A percentile compares a stretch with the other conserved stretches of the same genome.
Evolutionary conservation across 2,113 vertebrate species (phyloP).

Genomic region (Axis porcinus): DNA sequence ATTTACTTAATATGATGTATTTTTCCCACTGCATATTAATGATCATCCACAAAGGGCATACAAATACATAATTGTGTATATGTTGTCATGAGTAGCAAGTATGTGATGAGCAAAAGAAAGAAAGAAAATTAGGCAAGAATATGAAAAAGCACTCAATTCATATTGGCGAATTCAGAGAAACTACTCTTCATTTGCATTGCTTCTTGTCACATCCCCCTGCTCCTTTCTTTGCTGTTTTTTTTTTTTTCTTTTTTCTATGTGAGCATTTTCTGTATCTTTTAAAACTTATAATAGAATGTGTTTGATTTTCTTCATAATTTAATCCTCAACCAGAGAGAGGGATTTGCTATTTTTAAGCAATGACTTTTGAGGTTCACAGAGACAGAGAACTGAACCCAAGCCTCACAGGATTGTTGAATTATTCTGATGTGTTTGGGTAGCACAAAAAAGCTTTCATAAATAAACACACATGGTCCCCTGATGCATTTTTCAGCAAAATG

Average conservation of each 20-base stretch:
- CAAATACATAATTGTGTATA: background rate
- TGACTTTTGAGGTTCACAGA: background rate
- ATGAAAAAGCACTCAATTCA: background rate
- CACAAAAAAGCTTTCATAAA: background rate
- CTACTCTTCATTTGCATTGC: fast-evolving
- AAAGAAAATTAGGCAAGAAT: background rate
- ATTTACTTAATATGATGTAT: background rate
- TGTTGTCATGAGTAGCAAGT: background rate
- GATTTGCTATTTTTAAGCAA: background rate
- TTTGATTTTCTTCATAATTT: background rate
- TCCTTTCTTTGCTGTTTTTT: background rate
- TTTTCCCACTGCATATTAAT: background rate
- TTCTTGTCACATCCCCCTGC: background rate
- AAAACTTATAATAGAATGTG: too few relatives aligned
- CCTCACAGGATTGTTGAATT: background rate
- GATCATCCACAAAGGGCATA: background rate
- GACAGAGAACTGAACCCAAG: background rate
- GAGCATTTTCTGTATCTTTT: background rate
- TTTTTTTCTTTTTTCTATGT: background rate
- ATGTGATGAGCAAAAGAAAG: background rate
- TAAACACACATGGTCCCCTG: background rate
- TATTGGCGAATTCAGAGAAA: background rate
- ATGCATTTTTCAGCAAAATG: background rate
- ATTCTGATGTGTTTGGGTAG: background rate
- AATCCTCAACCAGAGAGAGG: background rate